These are phyloP conservation scores for Eurystomus glaucurus DNA, from an alignment of 2,797 vertebrate species.

Conservation along the genomic window DNA sequence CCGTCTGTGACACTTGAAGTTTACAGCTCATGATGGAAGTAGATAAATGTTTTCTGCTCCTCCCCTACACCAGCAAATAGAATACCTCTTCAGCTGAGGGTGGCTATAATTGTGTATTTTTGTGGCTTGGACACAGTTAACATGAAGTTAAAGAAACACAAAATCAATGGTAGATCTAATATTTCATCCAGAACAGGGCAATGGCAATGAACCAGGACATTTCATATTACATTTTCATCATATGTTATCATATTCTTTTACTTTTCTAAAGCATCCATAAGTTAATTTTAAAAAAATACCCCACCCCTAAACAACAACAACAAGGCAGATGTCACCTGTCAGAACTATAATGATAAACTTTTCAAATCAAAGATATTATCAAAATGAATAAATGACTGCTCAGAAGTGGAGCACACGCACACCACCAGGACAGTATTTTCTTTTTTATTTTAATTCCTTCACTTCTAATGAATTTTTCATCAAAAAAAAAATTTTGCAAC, in stretches of 20 bases:
- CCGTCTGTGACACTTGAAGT: neutral
- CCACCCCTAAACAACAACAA: neutral
- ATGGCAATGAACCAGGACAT: neutral
- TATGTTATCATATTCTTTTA: neutral
- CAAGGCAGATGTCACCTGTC: neutral
- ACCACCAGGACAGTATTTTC: neutral
- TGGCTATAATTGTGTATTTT: neutral
- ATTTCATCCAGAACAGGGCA: neutral
- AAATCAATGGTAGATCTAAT: neutral
- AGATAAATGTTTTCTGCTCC: neutral
- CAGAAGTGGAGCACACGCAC: neutral
- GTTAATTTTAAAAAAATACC: neutral
- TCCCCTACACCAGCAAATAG: neutral
- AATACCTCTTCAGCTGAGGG: neutral
- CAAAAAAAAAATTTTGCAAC: neutral
- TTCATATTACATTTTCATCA: neutral
- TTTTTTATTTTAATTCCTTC: rapidly evolving
- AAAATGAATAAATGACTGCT: neutral
- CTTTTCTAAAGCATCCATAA: neutral
- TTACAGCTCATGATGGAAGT: neutral
- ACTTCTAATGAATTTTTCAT: neutral
- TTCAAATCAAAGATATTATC: neutral
- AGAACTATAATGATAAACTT: neutral
- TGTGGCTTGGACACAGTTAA: neutral
- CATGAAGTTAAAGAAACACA: rapidly evolving